phyloP scores from a whole-genome alignment of 92 coral and sea anemone species.

The Actinostola sp. region DNA sequence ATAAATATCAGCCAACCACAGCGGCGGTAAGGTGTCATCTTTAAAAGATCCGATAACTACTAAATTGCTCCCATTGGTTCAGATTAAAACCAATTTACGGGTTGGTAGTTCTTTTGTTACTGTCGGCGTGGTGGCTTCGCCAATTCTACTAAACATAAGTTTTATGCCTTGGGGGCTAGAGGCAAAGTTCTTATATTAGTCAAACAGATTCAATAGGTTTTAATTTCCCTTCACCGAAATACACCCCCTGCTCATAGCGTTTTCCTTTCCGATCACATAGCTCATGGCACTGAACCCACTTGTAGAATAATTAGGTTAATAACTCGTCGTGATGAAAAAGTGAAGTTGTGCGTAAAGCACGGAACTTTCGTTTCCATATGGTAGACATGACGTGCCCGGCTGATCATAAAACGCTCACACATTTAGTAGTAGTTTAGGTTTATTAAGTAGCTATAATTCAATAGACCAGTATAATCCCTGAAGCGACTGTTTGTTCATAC shows the following conservation, averaged over 20 bases:
- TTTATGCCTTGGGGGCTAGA: constrained; percentile 64
- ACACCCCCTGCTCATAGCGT: constrained; percentile 30
- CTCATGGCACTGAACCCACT: constrained; percentile 62
- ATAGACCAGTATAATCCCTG: constrained; percentile 40
- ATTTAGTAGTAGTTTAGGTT: background rate
- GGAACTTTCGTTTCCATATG: constrained; percentile 47
- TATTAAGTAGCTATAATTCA: background rate
- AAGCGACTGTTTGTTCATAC: constrained; percentile 71
- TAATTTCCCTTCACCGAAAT: constrained; percentile 55
- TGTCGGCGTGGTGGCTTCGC: constrained; percentile 94
- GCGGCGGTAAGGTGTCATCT: constrained; percentile 87
- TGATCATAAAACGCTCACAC: background rate
- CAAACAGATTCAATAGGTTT: constrained; percentile 43
- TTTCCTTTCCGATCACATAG: constrained; percentile 7
- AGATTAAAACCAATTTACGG: constrained; percentile 97
- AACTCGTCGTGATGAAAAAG: constrained; percentile 61
- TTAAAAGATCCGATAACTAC: constrained; percentile 94
- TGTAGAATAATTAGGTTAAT: constrained; percentile 75
- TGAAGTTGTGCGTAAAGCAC: constrained; percentile 24
- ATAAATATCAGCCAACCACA: constrained; percentile 99
- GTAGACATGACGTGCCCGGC: constrained; percentile 14
- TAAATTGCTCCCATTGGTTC: constrained; percentile 97
- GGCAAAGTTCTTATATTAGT: constrained; percentile 46
- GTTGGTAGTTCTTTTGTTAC: constrained; percentile 91
- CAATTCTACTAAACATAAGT: constrained; percentile 72